These are phyloP conservation scores for Drosophila cyrtoloma DNA, from an alignment of 2,888 invertebrate species.

Conservation along the genomic window DNA sequence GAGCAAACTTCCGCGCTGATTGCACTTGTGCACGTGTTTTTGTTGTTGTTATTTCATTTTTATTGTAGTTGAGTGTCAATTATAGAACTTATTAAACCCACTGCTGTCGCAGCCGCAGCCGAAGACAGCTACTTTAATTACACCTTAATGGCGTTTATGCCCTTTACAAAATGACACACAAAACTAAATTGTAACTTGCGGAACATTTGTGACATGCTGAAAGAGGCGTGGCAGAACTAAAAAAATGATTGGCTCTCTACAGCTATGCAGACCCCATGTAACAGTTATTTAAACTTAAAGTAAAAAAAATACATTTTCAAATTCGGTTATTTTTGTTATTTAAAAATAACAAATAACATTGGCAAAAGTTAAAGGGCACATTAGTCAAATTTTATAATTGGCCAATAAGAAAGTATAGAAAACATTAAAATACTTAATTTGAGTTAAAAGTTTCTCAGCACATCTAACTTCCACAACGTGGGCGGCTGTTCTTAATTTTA, in stretches of 20 bases:
- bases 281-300: not conserved
- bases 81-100: slow-evolving; percentile 45
- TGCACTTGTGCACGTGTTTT: slow-evolving; percentile 57
- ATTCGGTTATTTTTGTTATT: not conserved
- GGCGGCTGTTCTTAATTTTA: slow-evolving; percentile 3
- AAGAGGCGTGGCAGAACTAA: slow-evolving; percentile 20
- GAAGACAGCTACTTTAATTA: slow-evolving; percentile 48
- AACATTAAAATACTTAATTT: not conserved
- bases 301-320: not conserved
- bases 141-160: slow-evolving; percentile 32
- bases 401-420: not conserved
- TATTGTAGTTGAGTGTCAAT: slow-evolving; percentile 46
- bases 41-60: slow-evolving; percentile 9
- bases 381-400: not conserved
- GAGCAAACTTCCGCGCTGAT: slow-evolving; percentile 49
- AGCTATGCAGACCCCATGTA: not conserved
- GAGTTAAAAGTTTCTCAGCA: not conserved
- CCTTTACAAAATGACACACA: slow-evolving; percentile 19
- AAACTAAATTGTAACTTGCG: slow-evolving; percentile 12
- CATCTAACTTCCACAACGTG: not conserved
- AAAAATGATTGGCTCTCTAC: not conserved
- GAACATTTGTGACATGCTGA: slow-evolving; percentile 17
- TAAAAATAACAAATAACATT: not conserved
- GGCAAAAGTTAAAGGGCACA: not conserved
- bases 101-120: not conserved